These are phyloP conservation scores for Thermophis baileyi DNA, from an alignment of 2,113 vertebrate species.

Conservation along the genomic window DNA sequence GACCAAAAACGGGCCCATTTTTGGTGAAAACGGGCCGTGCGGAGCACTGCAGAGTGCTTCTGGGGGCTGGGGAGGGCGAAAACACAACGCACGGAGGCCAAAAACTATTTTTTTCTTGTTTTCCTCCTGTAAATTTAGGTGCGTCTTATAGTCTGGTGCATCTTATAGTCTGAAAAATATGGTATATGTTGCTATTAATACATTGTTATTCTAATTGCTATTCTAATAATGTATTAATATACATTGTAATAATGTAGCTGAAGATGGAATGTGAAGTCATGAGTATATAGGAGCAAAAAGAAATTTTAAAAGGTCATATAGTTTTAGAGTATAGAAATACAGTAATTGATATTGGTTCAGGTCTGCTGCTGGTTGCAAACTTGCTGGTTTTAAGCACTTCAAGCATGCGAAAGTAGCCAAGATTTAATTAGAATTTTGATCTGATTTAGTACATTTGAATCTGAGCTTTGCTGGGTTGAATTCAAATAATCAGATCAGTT, in stretches of 20 bases:
- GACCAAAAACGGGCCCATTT: too few species aligned
- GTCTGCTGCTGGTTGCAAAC: background rate
- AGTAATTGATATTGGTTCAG: background rate
- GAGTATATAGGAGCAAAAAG: background rate
- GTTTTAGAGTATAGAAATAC: background rate
- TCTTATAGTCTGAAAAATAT: too few species aligned
- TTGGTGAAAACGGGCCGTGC: too few species aligned
- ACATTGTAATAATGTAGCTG: background rate
- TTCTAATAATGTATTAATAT: background rate
- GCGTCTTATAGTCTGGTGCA: too few species aligned
- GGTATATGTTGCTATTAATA: background rate
- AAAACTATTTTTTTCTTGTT: too few species aligned
- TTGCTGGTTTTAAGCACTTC: background rate
- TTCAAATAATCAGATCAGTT: background rate
- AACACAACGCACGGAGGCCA: too few species aligned
- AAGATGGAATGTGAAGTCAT: slow-evolving; percentile 1
- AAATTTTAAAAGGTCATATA: background rate
- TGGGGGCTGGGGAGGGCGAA: too few species aligned
- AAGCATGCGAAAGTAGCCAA: background rate
- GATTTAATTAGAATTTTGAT: background rate
- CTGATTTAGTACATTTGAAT: background rate
- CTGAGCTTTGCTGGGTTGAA: background rate
- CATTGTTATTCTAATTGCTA: background rate
- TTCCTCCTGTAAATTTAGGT: too few species aligned
- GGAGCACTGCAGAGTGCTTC: too few species aligned